phyloP scores from a whole-genome alignment of 1,140 invertebrate species.

The Bacillus rossius region DNA sequence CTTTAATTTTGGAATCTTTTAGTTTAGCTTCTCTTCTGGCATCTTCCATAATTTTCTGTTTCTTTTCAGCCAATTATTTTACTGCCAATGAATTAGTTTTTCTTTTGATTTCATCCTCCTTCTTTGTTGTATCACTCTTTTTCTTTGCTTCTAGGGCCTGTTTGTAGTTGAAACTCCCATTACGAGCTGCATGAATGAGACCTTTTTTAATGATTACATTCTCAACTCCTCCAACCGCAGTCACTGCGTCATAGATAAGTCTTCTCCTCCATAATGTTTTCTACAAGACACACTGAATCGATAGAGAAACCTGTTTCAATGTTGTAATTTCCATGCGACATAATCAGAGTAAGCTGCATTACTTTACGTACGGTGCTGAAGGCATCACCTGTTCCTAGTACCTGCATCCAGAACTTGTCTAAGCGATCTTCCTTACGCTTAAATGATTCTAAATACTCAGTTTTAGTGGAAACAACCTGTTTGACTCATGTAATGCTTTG shows the following conservation, averaged over 20 bases:
- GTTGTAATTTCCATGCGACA: constrained; percentile 20
- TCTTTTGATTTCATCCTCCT: no score
- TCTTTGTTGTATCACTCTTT: no score
- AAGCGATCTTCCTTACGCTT: constrained; percentile 2
- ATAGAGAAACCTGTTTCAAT: constrained; percentile 21
- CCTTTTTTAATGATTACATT: constrained; percentile 14
- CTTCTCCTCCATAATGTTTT: constrained; percentile 20
- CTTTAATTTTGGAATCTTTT: no score
- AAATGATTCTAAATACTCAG: constrained; percentile 8
- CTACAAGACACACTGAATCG: constrained; percentile 17
- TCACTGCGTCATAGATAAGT: constrained; percentile 18
- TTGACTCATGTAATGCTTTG: no score
- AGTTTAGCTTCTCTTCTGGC: no score
- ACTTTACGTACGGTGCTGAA: constrained; percentile 3
- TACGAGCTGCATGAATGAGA: constrained; percentile 11
- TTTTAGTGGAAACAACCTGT: no score
- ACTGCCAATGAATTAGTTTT: neutral
- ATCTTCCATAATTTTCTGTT: no score
- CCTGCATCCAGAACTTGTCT: constrained; percentile 10
- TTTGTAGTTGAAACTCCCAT: constrained; percentile 11
- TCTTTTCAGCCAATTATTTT: no score
- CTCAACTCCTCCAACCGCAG: constrained; percentile 2
- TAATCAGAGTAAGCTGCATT: constrained; percentile 15
- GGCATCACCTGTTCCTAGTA: neutral
- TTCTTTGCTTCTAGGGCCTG: neutral